Percentiles rank a stretch among this genome's conserved stretches.
Evolutionary conservation across 2,113 vertebrate species (phyloP).

Genomic region (Plestiodon gilberti): DNA sequence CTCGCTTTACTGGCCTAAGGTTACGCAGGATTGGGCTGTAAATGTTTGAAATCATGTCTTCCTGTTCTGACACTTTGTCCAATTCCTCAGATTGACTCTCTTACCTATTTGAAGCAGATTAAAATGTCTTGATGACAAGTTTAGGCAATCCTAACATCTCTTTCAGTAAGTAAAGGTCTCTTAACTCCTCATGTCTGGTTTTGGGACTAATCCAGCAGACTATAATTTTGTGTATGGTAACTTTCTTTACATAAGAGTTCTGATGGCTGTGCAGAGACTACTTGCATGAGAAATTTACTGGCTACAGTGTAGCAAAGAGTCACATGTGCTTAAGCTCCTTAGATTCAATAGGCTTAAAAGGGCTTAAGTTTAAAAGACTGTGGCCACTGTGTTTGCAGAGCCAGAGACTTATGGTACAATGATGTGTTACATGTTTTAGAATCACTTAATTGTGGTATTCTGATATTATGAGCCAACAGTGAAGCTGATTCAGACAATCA

Average conservation of each 20-base stretch:
- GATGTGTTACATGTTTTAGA: conserved; percentile 9
- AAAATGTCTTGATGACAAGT: conserved; percentile 28
- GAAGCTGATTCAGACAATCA: no score
- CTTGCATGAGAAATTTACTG: neutral
- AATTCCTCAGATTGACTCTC: neutral
- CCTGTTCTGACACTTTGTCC: neutral
- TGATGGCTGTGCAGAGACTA: conserved; percentile 14
- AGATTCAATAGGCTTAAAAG: neutral
- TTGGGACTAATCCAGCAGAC: conserved; percentile 5
- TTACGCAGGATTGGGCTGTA: no score
- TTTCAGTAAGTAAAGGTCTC: neutral
- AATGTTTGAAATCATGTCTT: neutral
- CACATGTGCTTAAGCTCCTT: conserved; percentile 4
- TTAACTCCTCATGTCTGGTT: conserved; percentile 35
- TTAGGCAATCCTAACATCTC: conserved; percentile 15
- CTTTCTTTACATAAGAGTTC: conserved; percentile 8
- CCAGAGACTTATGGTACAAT: conserved; percentile 13
- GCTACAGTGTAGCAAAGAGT: neutral
- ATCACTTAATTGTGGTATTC: neutral
- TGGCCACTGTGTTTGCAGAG: neutral
- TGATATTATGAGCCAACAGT: no score
- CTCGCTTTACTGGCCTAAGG: no score
- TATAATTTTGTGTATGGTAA: conserved; percentile 23
- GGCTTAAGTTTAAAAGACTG: neutral
- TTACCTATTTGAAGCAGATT: conserved; percentile 42